Base-by-base conservation (phyloP, 2,797 vertebrate species). In the Sebastes itinus region DNA sequence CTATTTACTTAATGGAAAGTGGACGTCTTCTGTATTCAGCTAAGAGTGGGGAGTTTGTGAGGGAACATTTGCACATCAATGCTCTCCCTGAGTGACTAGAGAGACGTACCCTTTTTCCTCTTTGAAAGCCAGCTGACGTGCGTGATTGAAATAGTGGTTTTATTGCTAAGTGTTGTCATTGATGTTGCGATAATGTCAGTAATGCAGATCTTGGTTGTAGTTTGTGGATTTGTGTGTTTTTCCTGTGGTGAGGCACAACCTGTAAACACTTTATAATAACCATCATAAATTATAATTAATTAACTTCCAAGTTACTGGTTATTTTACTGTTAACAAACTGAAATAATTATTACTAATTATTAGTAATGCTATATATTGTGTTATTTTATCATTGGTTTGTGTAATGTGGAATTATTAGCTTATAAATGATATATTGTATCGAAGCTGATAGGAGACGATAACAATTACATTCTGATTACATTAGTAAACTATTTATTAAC, bases 61-160 rank as follows among this genome's bases (percentile, higher is more conserved):
- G 35, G 65, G 68, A 59, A 81, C 60, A 91, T 91, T 90, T 94
- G 80, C 92, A 93, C 89, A 89, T 90, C 87, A 91, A 80, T 90
- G 74, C 42, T 30, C n/a, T 20, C 63, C 63, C 76, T 64, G 60
- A 89, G 64, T 80, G 58, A 77, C 63, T 32, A 49, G 23, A 22
- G 62, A 92, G 90, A 83, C 89, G 88, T 86, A 78, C 5, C 7
- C 18, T 52, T 67, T 67, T 72, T 85, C 52, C 42, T 77, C 33
- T 83, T 87, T 83, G 69, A 88, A 89, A 90, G 72, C 32, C 69
- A 7, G 6, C 67, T 25, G 59, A 76, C 72, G 73, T 72, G 64
- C 49, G 38, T 80, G 86, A 89, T 82, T 76, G 75, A 88, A 86
- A 80, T 80, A 56, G 25, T 42, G 27, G 66, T 82, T 77, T 66